These are phyloP conservation scores for Myripristis murdjan DNA, from an alignment of 2,797 vertebrate genomes.

Conservation along the genomic window DNA sequence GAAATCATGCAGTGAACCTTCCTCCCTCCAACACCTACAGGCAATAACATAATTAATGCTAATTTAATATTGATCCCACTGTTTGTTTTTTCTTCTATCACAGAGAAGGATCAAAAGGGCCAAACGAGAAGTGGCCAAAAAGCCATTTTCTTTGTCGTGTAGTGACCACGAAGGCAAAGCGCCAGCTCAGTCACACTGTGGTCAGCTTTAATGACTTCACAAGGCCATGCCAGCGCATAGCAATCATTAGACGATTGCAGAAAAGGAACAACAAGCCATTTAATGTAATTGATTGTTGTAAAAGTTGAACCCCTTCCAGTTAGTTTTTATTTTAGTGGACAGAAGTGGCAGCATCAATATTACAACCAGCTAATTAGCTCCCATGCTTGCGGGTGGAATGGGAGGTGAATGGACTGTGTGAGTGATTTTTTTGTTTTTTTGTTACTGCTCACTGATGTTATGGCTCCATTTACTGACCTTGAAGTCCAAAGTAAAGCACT, in stretches of 20 bases:
- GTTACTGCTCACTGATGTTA: neutral
- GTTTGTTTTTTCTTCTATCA: slow-evolving; percentile 60
- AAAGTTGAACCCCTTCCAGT: slow-evolving; percentile 46
- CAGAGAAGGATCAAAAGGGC: slow-evolving; percentile 60
- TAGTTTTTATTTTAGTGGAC: slow-evolving; percentile 53
- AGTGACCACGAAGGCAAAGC: slow-evolving; percentile 68
- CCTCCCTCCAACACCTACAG: too few species aligned
- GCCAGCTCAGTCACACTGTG: slow-evolving; percentile 65
- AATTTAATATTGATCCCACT: slow-evolving; percentile 75
- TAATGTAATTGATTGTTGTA: slow-evolving; percentile 77
- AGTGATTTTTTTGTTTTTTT: neutral
- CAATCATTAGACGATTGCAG: slow-evolving; percentile 66
- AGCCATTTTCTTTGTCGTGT: slow-evolving; percentile 53
- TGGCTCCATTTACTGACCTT: slow-evolving; percentile 26
- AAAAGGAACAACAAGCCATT: slow-evolving; percentile 71
- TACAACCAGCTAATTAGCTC: slow-evolving; percentile 48
- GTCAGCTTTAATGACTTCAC: slow-evolving; percentile 75
- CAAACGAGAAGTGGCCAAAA: slow-evolving; percentile 57
- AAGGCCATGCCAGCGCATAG: slow-evolving; percentile 56
- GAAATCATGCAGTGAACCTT: too few species aligned
- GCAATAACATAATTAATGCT: slow-evolving; percentile 83
- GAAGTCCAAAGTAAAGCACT: slow-evolving; percentile 6
- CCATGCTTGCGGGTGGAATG: slow-evolving; percentile 19
- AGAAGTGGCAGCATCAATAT: slow-evolving; percentile 49
- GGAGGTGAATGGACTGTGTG: neutral